Evolutionary conservation across 2,888 invertebrate genomes (phyloP).

Genomic region (Euplexia lucipara): DNA sequence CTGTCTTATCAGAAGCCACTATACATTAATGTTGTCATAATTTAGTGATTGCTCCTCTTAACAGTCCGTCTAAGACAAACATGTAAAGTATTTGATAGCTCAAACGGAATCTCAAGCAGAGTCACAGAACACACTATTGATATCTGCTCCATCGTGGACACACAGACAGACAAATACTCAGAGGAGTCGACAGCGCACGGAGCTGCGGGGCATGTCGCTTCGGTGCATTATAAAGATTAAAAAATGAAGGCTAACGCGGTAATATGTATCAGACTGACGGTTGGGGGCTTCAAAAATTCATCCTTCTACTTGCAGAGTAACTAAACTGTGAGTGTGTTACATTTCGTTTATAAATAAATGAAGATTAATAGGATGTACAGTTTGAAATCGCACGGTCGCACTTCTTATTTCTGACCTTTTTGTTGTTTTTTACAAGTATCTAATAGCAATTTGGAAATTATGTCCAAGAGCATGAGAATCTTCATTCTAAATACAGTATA

Average conservation of each 20-base stretch:
- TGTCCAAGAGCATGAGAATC: too few species aligned
- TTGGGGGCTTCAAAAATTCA: background rate
- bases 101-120: background rate
- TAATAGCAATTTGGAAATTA: too few species aligned
- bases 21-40: background rate
- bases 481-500: too few species aligned
- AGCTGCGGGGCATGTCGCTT: conserved; percentile 9
- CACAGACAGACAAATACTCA: background rate
- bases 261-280: conserved; percentile 14
- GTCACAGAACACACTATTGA: background rate
- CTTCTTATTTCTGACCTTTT: too few species aligned
- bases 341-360: too few species aligned
- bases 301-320: background rate
- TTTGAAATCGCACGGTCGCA: too few species aligned
- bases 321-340: too few species aligned
- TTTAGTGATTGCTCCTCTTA: background rate
- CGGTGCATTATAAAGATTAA: conserved; percentile 64
- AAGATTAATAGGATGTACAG: too few species aligned
- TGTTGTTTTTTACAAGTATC: too few species aligned
- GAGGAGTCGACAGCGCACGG: background rate
- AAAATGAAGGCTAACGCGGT: conserved; percentile 41
- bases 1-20: background rate
- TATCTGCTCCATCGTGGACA: background rate
- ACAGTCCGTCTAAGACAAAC: background rate
- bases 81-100: background rate